Percentiles rank a stretch among this genome's conserved stretches.
Conservation (phyloP, 2,888 invertebrate species). For the Morpho achilles region DNA sequence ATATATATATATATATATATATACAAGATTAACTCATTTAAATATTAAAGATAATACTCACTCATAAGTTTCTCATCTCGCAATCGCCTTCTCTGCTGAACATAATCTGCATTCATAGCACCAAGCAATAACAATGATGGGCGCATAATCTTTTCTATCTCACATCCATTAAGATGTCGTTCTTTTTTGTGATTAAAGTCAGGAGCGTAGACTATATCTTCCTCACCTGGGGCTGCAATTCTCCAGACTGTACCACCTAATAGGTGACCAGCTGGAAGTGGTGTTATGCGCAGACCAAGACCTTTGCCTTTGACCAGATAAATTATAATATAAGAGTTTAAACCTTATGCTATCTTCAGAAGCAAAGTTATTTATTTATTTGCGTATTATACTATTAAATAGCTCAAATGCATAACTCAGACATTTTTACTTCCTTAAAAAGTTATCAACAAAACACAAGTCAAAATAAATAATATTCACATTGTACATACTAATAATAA, state of each 20-base stretch:
- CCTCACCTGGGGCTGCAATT: slow-evolving; percentile 98
- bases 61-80: slow-evolving; percentile 98
- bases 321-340: no score
- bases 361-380: no score
- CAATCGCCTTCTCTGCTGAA: slow-evolving; percentile 92
- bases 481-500: no score
- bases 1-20: no score
- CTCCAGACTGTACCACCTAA: slow-evolving; percentile 99
- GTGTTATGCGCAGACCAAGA: slow-evolving; percentile 95
- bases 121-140: slow-evolving; percentile 97
- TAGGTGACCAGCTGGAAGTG: slow-evolving; percentile 98
- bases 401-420: no score
- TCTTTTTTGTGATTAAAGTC: slow-evolving; percentile 99
- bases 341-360: no score
- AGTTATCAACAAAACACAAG: no score
- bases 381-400: no score
- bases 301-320: slow-evolving; percentile 86
- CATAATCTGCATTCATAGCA: slow-evolving; percentile 96
- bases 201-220: slow-evolving; percentile 98
- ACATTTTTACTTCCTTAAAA: no score
- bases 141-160: slow-evolving; percentile 91
- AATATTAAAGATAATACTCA: slow-evolving; percentile 64
- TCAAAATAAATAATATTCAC: no score
- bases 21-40: no score
- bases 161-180: slow-evolving; percentile 97